Evolutionary conservation across 1,140 invertebrate genomes (phyloP), one percentile per base, ranked within the genome.

Genomic region (Orchesella cincta): DNA sequence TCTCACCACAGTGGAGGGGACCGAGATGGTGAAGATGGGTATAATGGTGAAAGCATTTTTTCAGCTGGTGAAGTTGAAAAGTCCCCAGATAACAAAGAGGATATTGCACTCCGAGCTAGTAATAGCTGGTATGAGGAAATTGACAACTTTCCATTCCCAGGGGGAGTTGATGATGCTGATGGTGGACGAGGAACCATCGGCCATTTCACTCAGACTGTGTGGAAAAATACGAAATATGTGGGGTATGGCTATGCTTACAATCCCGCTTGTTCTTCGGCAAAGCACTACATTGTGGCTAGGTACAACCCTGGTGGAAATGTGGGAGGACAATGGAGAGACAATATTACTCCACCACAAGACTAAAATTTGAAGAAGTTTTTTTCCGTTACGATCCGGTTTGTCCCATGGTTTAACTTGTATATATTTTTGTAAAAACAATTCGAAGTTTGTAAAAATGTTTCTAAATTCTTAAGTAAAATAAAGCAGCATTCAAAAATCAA

Each of bases 181-280:
- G 31, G 8, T 33, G 8, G 29, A 16, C 33, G 29, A 12, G 26
- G 26, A 29, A 67, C 29, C 29, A 67, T 67, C 23, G 62, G 62
- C 62, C 62, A 67, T n/a, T 67, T 67, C n/a, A 67, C 62, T 12
- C 62, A 67, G 33, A 67, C 62, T 16, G 62, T 67, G 26, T 67
- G 62, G 62, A 67, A 33, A 33, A 29, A 14, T 31, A 67, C 26
- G 8, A 8, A 67, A 33, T 67, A 31, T 33, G 62, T 67, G 3
- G 62, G 62, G 5, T 67, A 67, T 67, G 62, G 62, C 8, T 67
- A 67, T 67, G 62, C 8, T 5, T 18, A 1, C 1, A 67, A 67
- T 67, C 8, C 29, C 2, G 23, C 29, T 16, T 67, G 62, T 23
- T 5, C 62, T 31, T 14, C 1, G 3, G 29, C 33, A 12, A 67